A percentile compares a stretch with the other conserved stretches of the same genome.
These are phyloP conservation scores for Altica lythri DNA, from an alignment of 2,888 invertebrate genomes.

Conservation along the genomic window DNA sequence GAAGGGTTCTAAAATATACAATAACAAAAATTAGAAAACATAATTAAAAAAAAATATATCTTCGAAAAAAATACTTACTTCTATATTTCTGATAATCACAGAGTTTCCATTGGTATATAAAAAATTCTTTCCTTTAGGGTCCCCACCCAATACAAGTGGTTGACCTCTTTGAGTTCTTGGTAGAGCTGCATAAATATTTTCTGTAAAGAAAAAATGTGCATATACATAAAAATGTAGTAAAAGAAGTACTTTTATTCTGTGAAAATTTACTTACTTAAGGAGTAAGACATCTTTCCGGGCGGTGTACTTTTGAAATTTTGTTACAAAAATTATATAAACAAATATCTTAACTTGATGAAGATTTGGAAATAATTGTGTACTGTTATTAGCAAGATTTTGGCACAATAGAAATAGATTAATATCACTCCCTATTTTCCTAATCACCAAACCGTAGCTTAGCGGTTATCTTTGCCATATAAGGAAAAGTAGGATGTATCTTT, in stretches of 20 bases:
- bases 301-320: constrained; percentile 7
- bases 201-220: too few species aligned
- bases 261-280: constrained; percentile 47
- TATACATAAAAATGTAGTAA: too few species aligned
- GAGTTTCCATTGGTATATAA: constrained; percentile 97
- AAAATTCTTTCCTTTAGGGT: constrained; percentile 96
- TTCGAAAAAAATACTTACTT: constrained; percentile 65
- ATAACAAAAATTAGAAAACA: too few species aligned
- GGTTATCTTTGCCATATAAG: constrained; percentile 47
- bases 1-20: constrained; percentile 82
- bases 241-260: neutral
- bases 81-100: constrained; percentile 95
- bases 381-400: constrained; percentile 33
- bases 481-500: constrained; percentile 27
- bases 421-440: constrained; percentile 7
- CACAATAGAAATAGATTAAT: constrained; percentile 20
- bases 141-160: constrained; percentile 91
- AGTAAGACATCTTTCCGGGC: constrained; percentile 48
- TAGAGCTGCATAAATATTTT: constrained; percentile 88
- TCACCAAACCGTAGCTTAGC: constrained; percentile 29
- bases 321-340: neutral
- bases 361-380: constrained; percentile 10
- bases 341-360: neutral
- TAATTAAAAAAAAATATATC: constrained; percentile 14
- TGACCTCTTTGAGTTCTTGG: constrained; percentile 94